Base-by-base conservation (phyloP, 2,888 invertebrate genomes). In the Drosophila fungiperda region DNA sequence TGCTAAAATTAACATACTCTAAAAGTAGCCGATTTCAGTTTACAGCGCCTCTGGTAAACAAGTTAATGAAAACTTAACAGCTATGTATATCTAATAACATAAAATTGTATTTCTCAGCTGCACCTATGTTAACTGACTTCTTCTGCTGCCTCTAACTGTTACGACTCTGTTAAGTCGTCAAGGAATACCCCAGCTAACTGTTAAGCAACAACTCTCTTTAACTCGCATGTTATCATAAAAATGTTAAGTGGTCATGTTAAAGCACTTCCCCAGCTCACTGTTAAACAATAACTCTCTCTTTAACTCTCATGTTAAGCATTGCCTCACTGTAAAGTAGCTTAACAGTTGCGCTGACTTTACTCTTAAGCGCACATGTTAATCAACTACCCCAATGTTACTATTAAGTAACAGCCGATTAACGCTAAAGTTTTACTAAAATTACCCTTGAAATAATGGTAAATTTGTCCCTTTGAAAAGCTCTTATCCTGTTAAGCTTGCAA, bases 371-470 rank as follows among this genome's bases (percentile, higher is more conserved):
- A 3, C 0, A 45, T 68, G 49, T 61, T 45, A 50, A 32, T 1
- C 35, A 26, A 23, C 48, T 78, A 5, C 78, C 60, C 77, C 78
- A 33, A 17, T 48, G 45, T 68, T 32, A 57, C 23, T 52, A 45
- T 38, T 29, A 23, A 17, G 0, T 29, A 49, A 74, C 65, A 64
- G 35, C 0, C 11, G 23, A 8, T n/a, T 32, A 42, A 15, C 32
- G 23, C 0, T 4, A 17, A 38, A 73, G 70, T 60, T 68, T 40
- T 9, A 0, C 9, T 1, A 1, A 42, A 60, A 82, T 62, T 55
- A 17, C 58, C 69, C 40, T 20, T 0, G 1, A 36, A 80, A 89
- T 82, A 87, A 23, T 9, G 89, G 89, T 68, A 38, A 62, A 68
- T 80, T 87, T 17, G 12, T 53, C 73, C 84, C 77, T 57, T 9